Conservation (phyloP, 2,113 vertebrate species). For the Pygoscelis antarcticus region DNA sequence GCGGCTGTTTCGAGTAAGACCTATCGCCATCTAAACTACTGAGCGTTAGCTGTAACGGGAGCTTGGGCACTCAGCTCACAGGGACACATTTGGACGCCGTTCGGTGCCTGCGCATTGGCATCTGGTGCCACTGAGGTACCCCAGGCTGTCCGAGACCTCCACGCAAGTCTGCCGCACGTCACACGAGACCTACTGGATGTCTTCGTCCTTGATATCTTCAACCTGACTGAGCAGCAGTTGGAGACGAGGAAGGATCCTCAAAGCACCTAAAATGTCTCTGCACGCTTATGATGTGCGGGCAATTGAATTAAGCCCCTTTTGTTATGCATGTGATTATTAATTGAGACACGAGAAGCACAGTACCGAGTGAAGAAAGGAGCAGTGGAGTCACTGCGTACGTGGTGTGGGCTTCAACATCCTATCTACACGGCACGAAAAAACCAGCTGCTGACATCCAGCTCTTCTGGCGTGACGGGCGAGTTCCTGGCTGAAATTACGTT, state of each 20-base stretch:
- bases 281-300: rapidly evolving
- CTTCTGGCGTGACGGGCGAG: not conserved
- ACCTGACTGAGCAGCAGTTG: rapidly evolving
- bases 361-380: rapidly evolving
- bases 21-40: not conserved
- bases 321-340: not conserved
- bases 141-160: too few relatives aligned
- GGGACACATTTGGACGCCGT: not conserved
- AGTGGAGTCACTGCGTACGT: not conserved
- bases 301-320: not conserved
- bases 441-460: not conserved
- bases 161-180: too few relatives aligned
- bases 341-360: not conserved
- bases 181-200: too few relatives aligned
- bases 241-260: not conserved
- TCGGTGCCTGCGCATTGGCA: not conserved
- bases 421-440: rapidly evolving
- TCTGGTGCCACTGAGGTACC: too few relatives aligned
- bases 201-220: not conserved
- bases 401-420: rapidly evolving
- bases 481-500: rapidly evolving
- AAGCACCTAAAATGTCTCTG: not conserved
- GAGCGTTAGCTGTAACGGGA: not conserved
- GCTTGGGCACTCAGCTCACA: not conserved
- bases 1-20: rapidly evolving